Evolutionary conservation across 2,113 vertebrate genomes (phyloP).

Genomic region (Brachionichthys hirsutus): DNA sequence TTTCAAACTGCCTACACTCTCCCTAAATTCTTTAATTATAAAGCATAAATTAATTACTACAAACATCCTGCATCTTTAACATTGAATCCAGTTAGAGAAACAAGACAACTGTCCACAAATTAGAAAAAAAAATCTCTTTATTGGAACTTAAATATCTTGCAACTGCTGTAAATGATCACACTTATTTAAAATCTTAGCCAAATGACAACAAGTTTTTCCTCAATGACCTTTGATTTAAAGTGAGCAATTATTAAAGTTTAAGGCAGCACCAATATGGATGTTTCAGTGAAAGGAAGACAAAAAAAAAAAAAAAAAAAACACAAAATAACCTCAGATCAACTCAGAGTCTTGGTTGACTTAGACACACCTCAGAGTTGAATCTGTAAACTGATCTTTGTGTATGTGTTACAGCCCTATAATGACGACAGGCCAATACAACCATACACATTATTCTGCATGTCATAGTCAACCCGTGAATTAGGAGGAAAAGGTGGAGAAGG

Average conservation of each 20-base stretch:
- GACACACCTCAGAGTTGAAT: constrained; percentile 9
- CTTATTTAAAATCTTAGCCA: no score
- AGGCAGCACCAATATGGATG: constrained; percentile 33
- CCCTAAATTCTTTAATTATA: neutral
- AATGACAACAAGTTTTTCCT: neutral
- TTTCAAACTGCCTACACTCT: no score
- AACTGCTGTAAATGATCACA: no score
- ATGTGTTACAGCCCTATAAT: neutral
- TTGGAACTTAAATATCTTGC: no score
- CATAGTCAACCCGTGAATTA: neutral
- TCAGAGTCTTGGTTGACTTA: neutral
- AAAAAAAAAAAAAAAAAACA: constrained; percentile 8
- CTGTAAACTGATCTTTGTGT: constrained; percentile 1
- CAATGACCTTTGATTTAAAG: neutral
- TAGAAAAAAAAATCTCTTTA: no score
- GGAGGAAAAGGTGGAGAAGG: neutral
- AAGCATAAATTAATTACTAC: neutral
- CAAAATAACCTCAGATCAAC: neutral
- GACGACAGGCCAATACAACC: neutral
- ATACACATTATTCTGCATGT: neutral
- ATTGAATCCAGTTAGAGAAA: no score
- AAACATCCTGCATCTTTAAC: neutral
- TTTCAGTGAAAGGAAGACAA: neutral
- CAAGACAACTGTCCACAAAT: no score
- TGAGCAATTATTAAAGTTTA: neutral